phyloP scores from a whole-genome alignment of 2,113 vertebrate species.

The Dryoscopus gambensis region DNA sequence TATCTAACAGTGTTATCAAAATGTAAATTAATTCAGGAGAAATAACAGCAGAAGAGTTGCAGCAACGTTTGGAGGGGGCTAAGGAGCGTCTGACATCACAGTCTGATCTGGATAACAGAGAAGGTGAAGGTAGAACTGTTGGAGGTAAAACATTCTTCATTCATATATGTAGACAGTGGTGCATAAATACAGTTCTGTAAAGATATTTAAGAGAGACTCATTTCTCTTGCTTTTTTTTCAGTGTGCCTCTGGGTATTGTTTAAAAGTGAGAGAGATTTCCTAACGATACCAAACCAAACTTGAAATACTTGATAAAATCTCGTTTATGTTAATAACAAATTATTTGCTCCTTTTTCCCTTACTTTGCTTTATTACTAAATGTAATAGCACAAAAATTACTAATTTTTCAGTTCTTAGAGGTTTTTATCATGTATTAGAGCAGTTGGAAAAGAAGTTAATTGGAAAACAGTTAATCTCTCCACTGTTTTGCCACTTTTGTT shows the following conservation, averaged over 20 bases:
- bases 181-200: background rate
- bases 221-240: background rate
- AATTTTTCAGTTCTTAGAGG: background rate
- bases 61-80: conserved; percentile 85
- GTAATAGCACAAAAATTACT: background rate
- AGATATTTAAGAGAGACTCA: background rate
- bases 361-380: background rate
- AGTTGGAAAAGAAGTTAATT: background rate
- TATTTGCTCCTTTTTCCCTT: background rate
- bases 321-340: background rate
- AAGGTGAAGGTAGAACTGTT: conserved; percentile 65
- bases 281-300: background rate
- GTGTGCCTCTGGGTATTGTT: background rate
- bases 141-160: conserved; percentile 53
- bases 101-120: conserved; percentile 68
- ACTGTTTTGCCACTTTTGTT: background rate
- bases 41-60: conserved; percentile 91
- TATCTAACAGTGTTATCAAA: background rate
- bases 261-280: background rate
- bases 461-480: background rate
- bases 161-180: background rate
- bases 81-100: conserved; percentile 85
- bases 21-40: conserved; percentile 79
- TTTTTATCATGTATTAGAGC: background rate
- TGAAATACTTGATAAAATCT: background rate